Evolutionary conservation across 1,140 invertebrate species (phyloP).

Genomic region (Penaeus chinensis): DNA sequence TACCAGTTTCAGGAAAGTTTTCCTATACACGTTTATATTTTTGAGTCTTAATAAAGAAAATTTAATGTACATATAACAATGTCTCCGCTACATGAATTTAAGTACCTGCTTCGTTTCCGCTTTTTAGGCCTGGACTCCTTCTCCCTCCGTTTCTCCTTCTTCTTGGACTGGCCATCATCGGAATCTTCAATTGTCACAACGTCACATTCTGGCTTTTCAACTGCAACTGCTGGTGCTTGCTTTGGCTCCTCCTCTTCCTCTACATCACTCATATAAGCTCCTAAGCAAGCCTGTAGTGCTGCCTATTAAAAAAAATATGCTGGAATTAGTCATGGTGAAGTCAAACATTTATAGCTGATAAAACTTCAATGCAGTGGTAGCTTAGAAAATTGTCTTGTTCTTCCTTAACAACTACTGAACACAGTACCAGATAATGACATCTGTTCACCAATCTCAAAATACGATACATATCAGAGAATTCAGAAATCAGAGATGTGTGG

Average conservation of each 20-base stretch:
- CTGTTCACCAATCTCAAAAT: no score
- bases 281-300: slow-evolving; percentile 50
- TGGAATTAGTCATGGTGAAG: neutral
- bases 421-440: no score
- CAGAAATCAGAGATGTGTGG: no score
- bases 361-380: no score
- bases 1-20: slow-evolving; percentile 58
- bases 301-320: slow-evolving; percentile 25
- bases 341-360: no score
- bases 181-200: slow-evolving; percentile 59
- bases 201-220: slow-evolving; percentile 23
- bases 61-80: slow-evolving; percentile 65
- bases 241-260: slow-evolving; percentile 34
- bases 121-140: slow-evolving; percentile 66
- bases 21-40: neutral
- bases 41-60: neutral
- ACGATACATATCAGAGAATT: no score
- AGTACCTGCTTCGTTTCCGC: slow-evolving; percentile 63
- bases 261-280: slow-evolving; percentile 56
- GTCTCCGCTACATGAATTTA: slow-evolving; percentile 64
- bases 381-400: no score
- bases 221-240: neutral
- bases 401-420: no score
- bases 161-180: slow-evolving; percentile 68
- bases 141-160: slow-evolving; percentile 66